These are phyloP conservation scores for Nasonia giraulti DNA, from an alignment of 1,140 invertebrate genomes.

Conservation along the genomic window DNA sequence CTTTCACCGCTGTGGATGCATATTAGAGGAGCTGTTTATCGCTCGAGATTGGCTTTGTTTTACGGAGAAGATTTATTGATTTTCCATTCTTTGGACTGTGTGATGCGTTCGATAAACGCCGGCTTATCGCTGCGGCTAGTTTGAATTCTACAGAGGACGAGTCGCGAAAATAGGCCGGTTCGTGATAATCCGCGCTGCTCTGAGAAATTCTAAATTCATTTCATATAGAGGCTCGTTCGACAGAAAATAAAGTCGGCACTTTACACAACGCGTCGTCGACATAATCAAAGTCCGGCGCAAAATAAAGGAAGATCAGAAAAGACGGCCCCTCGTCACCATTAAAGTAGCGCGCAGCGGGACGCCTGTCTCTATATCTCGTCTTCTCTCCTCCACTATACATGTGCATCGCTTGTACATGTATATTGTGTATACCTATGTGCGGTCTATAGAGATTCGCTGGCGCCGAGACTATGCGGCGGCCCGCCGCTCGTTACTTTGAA, in stretches of 20 bases:
- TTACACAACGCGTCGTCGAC: constrained; percentile 19
- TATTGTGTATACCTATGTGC: background rate
- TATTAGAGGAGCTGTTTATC: background rate
- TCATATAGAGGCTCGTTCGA: background rate
- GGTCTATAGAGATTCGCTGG: background rate
- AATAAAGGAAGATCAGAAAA: constrained; percentile 48
- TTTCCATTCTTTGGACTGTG: background rate
- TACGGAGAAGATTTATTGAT: background rate
- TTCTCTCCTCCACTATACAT: background rate
- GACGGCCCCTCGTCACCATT: constrained; percentile 42
- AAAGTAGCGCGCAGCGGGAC: constrained; percentile 37
- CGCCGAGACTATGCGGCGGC: background rate
- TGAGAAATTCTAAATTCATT: no score
- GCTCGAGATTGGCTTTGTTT: background rate
- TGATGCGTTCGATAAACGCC: background rate
- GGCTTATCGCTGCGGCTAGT: background rate
- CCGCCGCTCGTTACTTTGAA: constrained; percentile 23
- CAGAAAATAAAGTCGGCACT: constrained; percentile 18
- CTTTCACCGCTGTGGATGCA: background rate
- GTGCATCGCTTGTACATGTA: background rate
- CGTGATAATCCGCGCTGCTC: no score
- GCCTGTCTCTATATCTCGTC: background rate
- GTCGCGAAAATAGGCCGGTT: no score
- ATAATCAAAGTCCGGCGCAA: constrained; percentile 35
- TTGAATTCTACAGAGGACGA: no score